phyloP scores from a whole-genome alignment of 2,797 vertebrate species.

The Furcifer pardalis region DNA sequence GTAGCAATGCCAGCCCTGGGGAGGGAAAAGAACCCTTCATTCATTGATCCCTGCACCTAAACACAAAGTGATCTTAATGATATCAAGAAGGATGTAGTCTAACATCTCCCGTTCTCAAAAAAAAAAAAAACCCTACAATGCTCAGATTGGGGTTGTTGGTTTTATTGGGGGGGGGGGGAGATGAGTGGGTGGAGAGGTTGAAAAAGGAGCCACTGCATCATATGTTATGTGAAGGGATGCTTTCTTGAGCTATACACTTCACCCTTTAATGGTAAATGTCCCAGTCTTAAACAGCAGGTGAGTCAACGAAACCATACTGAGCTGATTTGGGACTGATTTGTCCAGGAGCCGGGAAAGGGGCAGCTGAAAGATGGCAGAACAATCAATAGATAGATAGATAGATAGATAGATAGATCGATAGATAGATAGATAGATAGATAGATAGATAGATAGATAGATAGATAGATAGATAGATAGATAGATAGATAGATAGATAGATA shows the following conservation, averaged over 20 bases:
- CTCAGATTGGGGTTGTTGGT: background rate
- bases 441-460: too few relatives aligned
- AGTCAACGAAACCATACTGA: background rate
- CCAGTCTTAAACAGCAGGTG: background rate
- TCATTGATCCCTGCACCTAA: constrained; percentile 3
- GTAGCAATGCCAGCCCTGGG: background rate
- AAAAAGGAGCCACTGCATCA: background rate
- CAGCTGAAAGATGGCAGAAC: background rate
- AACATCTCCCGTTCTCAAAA: background rate
- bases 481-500: too few relatives aligned
- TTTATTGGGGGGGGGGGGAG: background rate
- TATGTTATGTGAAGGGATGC: background rate
- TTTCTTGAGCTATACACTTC: background rate
- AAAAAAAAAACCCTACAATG: too few relatives aligned
- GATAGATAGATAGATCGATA: too few relatives aligned
- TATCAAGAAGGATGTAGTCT: background rate
- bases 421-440: too few relatives aligned
- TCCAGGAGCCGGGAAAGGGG: background rate
- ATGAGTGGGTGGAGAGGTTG: background rate
- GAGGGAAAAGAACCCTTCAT: background rate
- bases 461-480: too few relatives aligned
- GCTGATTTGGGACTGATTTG: background rate
- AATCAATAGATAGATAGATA: too few relatives aligned
- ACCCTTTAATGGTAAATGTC: background rate
- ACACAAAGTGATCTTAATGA: background rate